Percentiles rank a stretch among this genome's conserved stretches.
Evolutionary conservation across 2,113 vertebrate species (phyloP).

Genomic region (Pelecanus crispus): DNA sequence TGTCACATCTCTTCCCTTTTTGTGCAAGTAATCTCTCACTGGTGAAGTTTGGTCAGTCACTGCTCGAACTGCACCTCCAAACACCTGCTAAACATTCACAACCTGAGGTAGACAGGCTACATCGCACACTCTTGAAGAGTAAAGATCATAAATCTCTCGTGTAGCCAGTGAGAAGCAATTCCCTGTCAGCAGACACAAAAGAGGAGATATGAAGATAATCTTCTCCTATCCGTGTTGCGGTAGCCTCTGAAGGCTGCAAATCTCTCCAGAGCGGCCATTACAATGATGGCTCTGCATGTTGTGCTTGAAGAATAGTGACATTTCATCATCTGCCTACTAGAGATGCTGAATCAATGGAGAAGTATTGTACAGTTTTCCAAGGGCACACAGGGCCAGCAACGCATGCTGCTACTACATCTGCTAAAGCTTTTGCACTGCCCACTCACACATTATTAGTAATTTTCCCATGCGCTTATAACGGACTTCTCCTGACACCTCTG

Average conservation of each 20-base stretch:
- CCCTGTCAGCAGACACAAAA: neutral
- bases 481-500: neutral
- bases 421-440: neutral
- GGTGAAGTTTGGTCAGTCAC: neutral
- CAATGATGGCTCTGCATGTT: neutral
- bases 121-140: neutral
- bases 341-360: neutral
- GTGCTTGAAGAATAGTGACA: conserved; percentile 15
- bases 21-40: neutral
- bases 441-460: neutral
- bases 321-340: conserved; percentile 1
- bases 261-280: neutral
- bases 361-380: conserved; percentile 8
- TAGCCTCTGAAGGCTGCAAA: neutral
- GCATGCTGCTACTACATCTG: conserved; percentile 18
- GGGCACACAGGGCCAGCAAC: neutral
- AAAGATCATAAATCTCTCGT: neutral
- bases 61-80: neutral
- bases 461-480: neutral
- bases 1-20: neutral
- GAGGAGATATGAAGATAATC: neutral
- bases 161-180: neutral
- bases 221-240: neutral
- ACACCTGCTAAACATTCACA: neutral
- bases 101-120: neutral